Evolutionary conservation across 2,797 vertebrate species (phyloP), one percentile per base, ranked within the genome.

Genomic region (Pangasius macronema): DNA sequence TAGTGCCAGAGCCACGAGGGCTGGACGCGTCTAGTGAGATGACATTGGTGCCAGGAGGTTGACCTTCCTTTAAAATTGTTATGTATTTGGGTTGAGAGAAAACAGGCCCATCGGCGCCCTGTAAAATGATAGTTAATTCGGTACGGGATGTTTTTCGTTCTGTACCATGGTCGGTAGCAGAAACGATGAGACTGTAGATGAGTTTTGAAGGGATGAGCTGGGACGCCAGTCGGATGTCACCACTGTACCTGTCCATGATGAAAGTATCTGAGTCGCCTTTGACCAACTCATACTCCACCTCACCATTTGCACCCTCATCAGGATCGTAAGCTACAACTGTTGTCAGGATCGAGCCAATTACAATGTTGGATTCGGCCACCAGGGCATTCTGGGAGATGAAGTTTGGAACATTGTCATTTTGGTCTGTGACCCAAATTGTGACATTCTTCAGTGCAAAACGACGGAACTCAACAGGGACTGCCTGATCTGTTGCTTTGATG

Each of bases 41-140:
- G 81, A 99, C 98, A 0, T 97, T 97, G 42, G 98, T 99, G 84
- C 99, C 99, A 0, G 98, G 96, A 2, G 99, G 98, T 83, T 99
- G 98, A 0, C 98, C 99, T 90, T 99, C 99, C 85, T 98, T 99
- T 80, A 99, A 93, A 91, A 98, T 97, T 14, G 98, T 99, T 91
- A 99, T 97, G 87, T 99, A 99, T 84, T 98, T 99, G 0, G 97
- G 97, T 92, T 99, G 98, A 49, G 97, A 97, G 91, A 99, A 99
- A 13, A 99, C 96, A 0, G 98, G 99, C 14, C 98, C 99, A 0
- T 99, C 98, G 0, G 94, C 22, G 8, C 98, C 98, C 82, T 97
- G 97, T 0, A 99, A 96, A 88, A 99, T 97, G 92, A 99, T 94
- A 4, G 97, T 98, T 91, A 99, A 89, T 84, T 99, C 98, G 0